A percentile compares a stretch with the other conserved stretches of the same genome.
phyloP scores from a whole-genome alignment of 2,113 vertebrate species.

The Atrichornis clamosus region DNA sequence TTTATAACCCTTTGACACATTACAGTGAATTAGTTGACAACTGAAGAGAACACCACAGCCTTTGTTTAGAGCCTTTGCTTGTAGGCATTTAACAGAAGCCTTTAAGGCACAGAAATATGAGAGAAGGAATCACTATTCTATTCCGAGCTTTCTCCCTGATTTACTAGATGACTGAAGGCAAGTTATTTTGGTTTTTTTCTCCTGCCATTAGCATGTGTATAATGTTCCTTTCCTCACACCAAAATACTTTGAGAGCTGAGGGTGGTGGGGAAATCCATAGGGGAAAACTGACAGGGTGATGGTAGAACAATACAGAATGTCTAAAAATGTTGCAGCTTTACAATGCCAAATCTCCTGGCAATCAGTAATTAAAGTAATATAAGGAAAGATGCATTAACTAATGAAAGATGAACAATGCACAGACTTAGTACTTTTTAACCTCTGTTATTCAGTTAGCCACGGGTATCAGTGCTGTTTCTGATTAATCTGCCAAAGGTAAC shows the following conservation, averaged over 20 bases:
- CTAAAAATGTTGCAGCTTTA: background rate
- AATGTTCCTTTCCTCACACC: background rate
- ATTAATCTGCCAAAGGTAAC: background rate
- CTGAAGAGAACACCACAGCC: background rate
- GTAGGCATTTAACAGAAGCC: background rate
- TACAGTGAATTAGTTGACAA: background rate
- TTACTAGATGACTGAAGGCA: background rate
- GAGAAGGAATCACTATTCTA: background rate
- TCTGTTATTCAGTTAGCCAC: background rate
- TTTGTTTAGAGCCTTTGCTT: slow-evolving; percentile 12
- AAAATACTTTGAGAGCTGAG: background rate
- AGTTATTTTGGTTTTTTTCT: slow-evolving; percentile 8
- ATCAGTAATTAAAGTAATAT: background rate
- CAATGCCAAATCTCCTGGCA: background rate
- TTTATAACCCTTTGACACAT: background rate
- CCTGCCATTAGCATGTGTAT: background rate
- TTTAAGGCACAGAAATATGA: background rate
- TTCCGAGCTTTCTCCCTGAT: background rate
- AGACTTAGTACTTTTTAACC: background rate
- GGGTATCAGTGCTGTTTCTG: background rate
- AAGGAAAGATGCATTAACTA: background rate
- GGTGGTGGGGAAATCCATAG: background rate
- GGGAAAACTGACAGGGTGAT: background rate
- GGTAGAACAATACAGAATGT: background rate
- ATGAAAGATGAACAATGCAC: background rate